phyloP scores from a whole-genome alignment of 2,113 vertebrate species.

The Gambusia holbrooki region DNA sequence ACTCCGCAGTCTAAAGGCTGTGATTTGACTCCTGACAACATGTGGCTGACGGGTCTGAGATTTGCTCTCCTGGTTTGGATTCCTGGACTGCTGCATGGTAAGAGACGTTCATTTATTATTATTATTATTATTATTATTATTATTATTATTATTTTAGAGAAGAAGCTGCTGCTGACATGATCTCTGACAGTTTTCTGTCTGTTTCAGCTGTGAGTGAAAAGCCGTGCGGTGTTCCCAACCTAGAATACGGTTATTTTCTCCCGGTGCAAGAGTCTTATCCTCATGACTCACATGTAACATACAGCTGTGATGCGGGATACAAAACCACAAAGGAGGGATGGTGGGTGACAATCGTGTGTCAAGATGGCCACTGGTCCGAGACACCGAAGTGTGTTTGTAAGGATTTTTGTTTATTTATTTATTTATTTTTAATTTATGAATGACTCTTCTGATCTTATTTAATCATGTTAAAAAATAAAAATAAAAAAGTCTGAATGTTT shows the following conservation, averaged over 20 bases:
- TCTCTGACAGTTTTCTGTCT: neutral
- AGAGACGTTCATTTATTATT: neutral
- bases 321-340: conserved; percentile 50
- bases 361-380: conserved; percentile 34
- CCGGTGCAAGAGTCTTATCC: neutral
- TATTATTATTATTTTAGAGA: neutral
- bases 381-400: conserved; percentile 52
- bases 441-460: neutral
- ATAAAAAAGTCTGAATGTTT: neutral
- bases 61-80: conserved; percentile 4
- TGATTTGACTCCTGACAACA: conserved; percentile 1
- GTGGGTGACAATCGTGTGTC: conserved; percentile 55
- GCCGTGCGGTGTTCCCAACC: neutral
- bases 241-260: conserved; percentile 14
- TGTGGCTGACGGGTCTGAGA: neutral
- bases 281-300: rapidly evolving
- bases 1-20: no score
- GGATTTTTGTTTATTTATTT: neutral
- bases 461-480: neutral
- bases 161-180: neutral
- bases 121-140: no score
- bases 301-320: conserved; percentile 29
- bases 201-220: conserved; percentile 12
- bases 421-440: no score
- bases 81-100: conserved; percentile 1